Evolutionary conservation across 2,113 vertebrate species (phyloP).

Genomic region (Craseonycteris thonglongyai): DNA sequence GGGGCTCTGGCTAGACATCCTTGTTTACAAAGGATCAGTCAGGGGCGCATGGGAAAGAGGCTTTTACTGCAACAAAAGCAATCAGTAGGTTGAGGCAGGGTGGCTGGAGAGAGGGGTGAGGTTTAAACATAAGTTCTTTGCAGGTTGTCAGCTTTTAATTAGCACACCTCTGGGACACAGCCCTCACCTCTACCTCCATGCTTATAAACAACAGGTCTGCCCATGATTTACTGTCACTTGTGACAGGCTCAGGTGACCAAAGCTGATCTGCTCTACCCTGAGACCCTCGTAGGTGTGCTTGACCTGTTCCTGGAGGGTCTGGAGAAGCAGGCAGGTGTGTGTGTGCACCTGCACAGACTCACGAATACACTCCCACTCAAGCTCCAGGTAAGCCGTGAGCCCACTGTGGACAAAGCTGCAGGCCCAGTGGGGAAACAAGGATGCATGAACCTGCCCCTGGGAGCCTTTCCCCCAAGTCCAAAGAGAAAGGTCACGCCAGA

Average conservation of each 20-base stretch:
- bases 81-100: background rate
- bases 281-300: constrained; percentile 16
- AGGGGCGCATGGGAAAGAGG: fast-evolving
- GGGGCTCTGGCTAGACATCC: constrained; percentile 33
- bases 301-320: constrained; percentile 2
- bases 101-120: background rate
- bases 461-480: background rate
- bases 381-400: background rate
- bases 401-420: background rate
- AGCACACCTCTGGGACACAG: background rate
- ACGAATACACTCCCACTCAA: fast-evolving
- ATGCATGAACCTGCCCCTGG: background rate
- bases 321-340: background rate
- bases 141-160: background rate
- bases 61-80: constrained; percentile 24
- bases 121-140: background rate
- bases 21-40: background rate
- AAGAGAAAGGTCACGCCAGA: background rate
- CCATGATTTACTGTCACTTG: constrained; percentile 39
- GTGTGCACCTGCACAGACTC: background rate
- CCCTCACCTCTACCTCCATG: background rate
- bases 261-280: background rate
- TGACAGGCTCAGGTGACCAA: constrained; percentile 28
- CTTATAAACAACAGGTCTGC: background rate
- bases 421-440: background rate